A percentile compares a stretch with the other conserved stretches of the same genome.
Conservation (phyloP, 2,797 vertebrate genomes). For the Periophthalmus magnuspinnatus region DNA sequence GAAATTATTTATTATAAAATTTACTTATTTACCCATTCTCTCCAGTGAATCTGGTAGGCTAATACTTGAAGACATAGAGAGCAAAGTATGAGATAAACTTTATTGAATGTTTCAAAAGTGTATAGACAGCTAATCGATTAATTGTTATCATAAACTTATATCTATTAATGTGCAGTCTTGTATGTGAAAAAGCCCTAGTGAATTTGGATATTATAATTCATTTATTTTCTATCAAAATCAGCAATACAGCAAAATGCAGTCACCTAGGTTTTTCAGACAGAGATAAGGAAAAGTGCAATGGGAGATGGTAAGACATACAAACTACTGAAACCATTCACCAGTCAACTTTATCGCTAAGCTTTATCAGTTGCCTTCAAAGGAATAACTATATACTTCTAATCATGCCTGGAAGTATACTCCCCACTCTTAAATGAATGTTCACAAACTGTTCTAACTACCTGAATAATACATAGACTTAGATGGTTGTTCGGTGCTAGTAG, state of each 20-base stretch:
- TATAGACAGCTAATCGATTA: slow-evolving; percentile 74
- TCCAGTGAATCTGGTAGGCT: slow-evolving; percentile 74
- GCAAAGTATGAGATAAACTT: slow-evolving; percentile 54
- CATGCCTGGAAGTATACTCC: slow-evolving; percentile 60
- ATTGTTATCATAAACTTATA: slow-evolving; percentile 79
- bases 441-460: slow-evolving; percentile 42
- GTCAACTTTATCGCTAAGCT: slow-evolving; percentile 28
- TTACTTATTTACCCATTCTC: slow-evolving; percentile 64
- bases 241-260: slow-evolving; percentile 80
- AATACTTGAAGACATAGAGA: slow-evolving; percentile 82
- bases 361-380: slow-evolving; percentile 51
- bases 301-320: slow-evolving; percentile 33
- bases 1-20: slow-evolving; percentile 73
- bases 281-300: slow-evolving; percentile 57
- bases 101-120: slow-evolving; percentile 77
- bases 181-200: slow-evolving; percentile 79
- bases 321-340: slow-evolving; percentile 36
- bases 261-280: slow-evolving; percentile 67
- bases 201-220: slow-evolving; percentile 71
- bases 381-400: slow-evolving; percentile 43
- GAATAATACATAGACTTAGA: slow-evolving; percentile 29
- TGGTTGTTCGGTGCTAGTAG: slow-evolving; percentile 37
- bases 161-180: slow-evolving; percentile 79
- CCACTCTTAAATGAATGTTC: slow-evolving; percentile 70
- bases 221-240: slow-evolving; percentile 69